Evolutionary conservation across 2,797 vertebrate species (phyloP), one percentile per base, ranked within the genome.

Genomic region (Dromococcyx pavoninus): DNA sequence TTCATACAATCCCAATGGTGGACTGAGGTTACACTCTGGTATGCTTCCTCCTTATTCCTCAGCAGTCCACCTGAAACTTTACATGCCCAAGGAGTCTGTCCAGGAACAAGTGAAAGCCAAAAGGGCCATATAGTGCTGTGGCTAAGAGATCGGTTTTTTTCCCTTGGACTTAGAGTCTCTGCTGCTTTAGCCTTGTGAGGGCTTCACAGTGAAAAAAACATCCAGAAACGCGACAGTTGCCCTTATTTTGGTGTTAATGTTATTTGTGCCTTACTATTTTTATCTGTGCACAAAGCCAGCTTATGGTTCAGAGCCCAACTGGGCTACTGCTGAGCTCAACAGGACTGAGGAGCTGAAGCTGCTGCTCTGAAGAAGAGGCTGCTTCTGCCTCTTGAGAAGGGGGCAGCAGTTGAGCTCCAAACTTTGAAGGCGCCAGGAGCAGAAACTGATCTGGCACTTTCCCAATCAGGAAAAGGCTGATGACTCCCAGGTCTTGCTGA

Each of bases 271-370:
- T 11, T 37, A 65, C 91, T 96, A 94, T 95, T 94, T 96, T 96
- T 94, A 78, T 66, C 79, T 5, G 0, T 1, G 1, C n/a, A 91
- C 70, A 91, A 96, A 96, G 80, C 70, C 93, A 88, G 73, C 44
- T 94, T 95, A 93, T 0, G 0, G 80, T 91, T 91, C 88, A 88
- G 80, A 84, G 80, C 76, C 96, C 93, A 91, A 74, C 77, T 94
- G 83, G 60, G 88, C 74, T 75, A 30, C 51, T 82, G 94, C 91
- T 95, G 90, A 94, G 67, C 90, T 96, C 93, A 94, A 91, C 93
- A 81, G 73, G 73, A 66, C 56, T 8, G 3, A 82, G 51, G 51
- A 84, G 66, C 67, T 1, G 7, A 88, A 77, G 57, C 56, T 72
- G 66, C 73, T 78, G 62, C 73, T 88, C 80, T 33, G 71, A 66